Conservation (phyloP, 2,113 vertebrate species). For the Puffinus mauretanicus region DNA sequence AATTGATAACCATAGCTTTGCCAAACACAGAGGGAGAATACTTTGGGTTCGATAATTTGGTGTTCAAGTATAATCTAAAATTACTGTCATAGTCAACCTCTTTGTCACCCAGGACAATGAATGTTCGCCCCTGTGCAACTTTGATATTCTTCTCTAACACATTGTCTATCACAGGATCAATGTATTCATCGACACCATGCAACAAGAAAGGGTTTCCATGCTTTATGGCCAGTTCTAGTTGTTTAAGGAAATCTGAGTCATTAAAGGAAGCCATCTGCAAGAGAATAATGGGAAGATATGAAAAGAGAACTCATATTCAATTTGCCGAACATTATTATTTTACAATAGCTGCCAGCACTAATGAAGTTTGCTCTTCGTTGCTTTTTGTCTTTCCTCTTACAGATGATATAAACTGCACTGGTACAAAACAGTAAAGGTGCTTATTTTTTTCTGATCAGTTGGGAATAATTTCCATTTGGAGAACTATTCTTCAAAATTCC, state of each 20-base stretch:
- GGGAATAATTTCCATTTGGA: neutral
- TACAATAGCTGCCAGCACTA: neutral
- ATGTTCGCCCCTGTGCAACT: slow-evolving; percentile 80
- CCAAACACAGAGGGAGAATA: slow-evolving; percentile 93
- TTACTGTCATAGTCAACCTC: slow-evolving; percentile 92
- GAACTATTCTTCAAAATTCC: neutral
- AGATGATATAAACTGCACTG: neutral
- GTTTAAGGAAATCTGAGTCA: slow-evolving; percentile 93
- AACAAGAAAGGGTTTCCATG: slow-evolving; percentile 92
- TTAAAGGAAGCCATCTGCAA: slow-evolving; percentile 91
- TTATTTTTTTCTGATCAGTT: neutral
- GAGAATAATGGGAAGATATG: neutral
- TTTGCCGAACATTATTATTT: neutral
- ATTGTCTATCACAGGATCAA: slow-evolving; percentile 94
- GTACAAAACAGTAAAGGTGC: neutral
- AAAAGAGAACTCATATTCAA: neutral
- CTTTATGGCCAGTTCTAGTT: slow-evolving; percentile 93
- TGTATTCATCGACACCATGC: slow-evolving; percentile 93
- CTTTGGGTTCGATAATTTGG: slow-evolving; percentile 90
- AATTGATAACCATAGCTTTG: slow-evolving; percentile 96
- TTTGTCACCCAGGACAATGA: slow-evolving; percentile 89
- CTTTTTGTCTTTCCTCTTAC: neutral
- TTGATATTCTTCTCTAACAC: slow-evolving; percentile 91
- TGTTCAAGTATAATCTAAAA: slow-evolving; percentile 93
- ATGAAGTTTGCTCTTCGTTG: neutral